These are phyloP conservation scores for Glaucomys volans DNA, from an alignment of 2,113 vertebrate genomes.

Conservation along the genomic window DNA sequence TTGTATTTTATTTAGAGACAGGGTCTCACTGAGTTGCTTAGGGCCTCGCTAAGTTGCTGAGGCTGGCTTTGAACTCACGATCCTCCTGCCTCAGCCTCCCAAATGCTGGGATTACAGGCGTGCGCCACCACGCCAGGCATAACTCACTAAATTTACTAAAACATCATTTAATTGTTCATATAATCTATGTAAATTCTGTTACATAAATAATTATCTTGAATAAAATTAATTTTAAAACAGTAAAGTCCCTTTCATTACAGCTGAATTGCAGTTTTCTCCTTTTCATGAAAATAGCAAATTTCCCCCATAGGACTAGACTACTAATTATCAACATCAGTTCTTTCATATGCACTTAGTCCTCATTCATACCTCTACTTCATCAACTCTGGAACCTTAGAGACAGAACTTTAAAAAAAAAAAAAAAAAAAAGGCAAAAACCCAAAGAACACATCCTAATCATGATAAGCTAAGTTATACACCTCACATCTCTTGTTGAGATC, in stretches of 20 bases:
- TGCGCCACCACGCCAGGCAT: too few species aligned
- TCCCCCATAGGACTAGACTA: neutral
- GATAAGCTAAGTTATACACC: neutral
- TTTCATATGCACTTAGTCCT: neutral
- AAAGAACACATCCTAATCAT: neutral
- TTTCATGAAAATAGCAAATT: neutral
- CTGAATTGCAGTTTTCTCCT: neutral
- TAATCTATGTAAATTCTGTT: neutral
- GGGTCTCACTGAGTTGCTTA: too few species aligned
- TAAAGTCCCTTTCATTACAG: neutral
- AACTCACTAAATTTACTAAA: neutral
- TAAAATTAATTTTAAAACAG: neutral
- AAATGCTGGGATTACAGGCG: too few species aligned
- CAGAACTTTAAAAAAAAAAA: neutral
- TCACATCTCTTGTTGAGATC: neutral
- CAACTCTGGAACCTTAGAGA: neutral
- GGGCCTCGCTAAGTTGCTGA: too few species aligned
- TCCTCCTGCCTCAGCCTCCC: too few species aligned
- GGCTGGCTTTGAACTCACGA: too few species aligned
- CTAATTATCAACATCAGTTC: neutral
- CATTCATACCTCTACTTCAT: neutral
- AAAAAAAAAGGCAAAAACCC: too few species aligned
- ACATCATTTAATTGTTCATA: neutral
- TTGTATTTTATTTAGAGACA: too few species aligned
- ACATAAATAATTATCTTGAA: neutral